A percentile compares a stretch with the other conserved stretches of the same genome.
Conservation (phyloP, 2,797 vertebrate genomes). For the Coreius guichenoti region DNA sequence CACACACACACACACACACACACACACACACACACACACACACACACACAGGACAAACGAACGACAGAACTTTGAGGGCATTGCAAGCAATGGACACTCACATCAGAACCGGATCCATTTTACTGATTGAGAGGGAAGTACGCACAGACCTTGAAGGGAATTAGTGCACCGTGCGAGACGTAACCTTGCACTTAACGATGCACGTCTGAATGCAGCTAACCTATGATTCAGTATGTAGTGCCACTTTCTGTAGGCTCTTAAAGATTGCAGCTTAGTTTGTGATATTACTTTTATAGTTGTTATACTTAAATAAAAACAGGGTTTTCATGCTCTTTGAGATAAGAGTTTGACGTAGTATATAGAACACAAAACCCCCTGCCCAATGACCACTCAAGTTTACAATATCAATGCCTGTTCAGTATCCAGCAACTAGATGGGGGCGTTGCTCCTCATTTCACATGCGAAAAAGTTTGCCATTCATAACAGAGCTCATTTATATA, state of each 20-base stretch:
- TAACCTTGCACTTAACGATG: conserved; percentile 43
- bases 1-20: background rate
- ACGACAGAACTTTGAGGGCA: conserved; percentile 48
- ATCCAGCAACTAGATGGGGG: conserved; percentile 13
- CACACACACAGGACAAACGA: conserved; percentile 43
- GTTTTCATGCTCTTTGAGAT: background rate
- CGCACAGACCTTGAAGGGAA: conserved; percentile 58
- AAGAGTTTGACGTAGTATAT: background rate
- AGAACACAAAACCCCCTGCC: background rate
- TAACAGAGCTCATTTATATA: background rate
- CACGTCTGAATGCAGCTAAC: conserved; percentile 24
- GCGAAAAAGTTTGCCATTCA: background rate
- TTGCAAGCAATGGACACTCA: conserved; percentile 52
- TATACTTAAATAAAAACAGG: background rate
- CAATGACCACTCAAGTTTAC: background rate
- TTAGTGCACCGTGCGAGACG: conserved; percentile 44
- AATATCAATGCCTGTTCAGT: background rate
- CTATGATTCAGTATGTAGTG: conserved; percentile 9
- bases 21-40: background rate
- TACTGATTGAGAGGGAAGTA: conserved; percentile 57
- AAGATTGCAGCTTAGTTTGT: background rate
- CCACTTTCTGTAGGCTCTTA: background rate
- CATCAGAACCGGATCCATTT: conserved; percentile 53
- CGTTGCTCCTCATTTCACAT: background rate
- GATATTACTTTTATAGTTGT: background rate